A percentile compares a stretch with the other conserved stretches of the same genome.
phyloP scores from a whole-genome alignment of 2,888 invertebrate genomes.

The Chymomyza caudatula region DNA sequence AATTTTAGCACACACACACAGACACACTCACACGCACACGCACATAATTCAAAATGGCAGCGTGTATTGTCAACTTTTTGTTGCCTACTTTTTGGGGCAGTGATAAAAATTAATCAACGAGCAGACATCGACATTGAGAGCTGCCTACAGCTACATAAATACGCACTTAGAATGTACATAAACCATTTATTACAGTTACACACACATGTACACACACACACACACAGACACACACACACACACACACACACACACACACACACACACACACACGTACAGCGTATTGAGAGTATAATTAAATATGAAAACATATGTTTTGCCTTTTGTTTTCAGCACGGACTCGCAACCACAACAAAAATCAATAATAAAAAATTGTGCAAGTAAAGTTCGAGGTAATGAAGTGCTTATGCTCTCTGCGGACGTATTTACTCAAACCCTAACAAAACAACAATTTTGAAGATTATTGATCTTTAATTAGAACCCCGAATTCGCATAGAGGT shows the following conservation, averaged over 20 bases:
- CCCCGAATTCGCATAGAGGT: too few relatives aligned
- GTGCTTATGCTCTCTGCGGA: neutral
- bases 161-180: slow-evolving; percentile 42
- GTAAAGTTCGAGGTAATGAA: too few relatives aligned
- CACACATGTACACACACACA: slow-evolving; percentile 9
- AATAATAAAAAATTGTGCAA: slow-evolving; percentile 35
- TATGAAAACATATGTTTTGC: slow-evolving; percentile 56
- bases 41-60: neutral
- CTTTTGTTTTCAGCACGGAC: slow-evolving; percentile 38
- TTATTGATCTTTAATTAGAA: too few relatives aligned
- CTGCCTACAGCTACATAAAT: slow-evolving; percentile 33
- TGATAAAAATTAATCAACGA: slow-evolving; percentile 15
- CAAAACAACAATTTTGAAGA: too few relatives aligned
- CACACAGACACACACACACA: slow-evolving; percentile 24
- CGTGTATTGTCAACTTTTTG: neutral
- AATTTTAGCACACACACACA: neutral
- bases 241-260: slow-evolving; percentile 2
- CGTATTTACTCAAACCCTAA: too few relatives aligned
- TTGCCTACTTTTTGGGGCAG: neutral
- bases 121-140: slow-evolving; percentile 27
- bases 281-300: slow-evolving; percentile 54
- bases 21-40: neutral
- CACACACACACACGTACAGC: slow-evolving; percentile 24
- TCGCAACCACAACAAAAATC: slow-evolving; percentile 39
- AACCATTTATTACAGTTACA: slow-evolving; percentile 42